phyloP scores from a whole-genome alignment of 2,113 vertebrate species.

The Tiliqua scincoides region DNA sequence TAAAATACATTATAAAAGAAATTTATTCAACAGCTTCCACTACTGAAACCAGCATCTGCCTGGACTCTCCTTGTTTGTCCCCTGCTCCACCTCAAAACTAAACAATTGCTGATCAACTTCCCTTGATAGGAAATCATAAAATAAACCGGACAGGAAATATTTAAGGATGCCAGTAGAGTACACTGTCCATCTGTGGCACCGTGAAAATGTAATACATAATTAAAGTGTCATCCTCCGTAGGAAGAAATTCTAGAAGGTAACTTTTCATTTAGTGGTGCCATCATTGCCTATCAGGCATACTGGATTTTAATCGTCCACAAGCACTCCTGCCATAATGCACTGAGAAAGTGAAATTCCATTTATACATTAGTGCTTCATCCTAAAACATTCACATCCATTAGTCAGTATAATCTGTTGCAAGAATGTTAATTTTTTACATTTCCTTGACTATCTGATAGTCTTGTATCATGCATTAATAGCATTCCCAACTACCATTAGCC shows the following conservation, averaged over 20 bases:
- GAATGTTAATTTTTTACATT: not conserved
- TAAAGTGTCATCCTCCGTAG: not conserved
- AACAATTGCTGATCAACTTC: not conserved
- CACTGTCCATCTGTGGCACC: not conserved
- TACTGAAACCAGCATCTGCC: not conserved
- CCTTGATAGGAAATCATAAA: slow-evolving; percentile 13
- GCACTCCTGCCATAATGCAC: not conserved
- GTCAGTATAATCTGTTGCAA: not conserved
- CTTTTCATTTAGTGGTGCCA: not conserved
- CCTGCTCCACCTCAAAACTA: not conserved
- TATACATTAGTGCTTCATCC: slow-evolving; percentile 10
- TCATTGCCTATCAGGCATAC: not conserved
- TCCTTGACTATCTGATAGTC: not conserved
- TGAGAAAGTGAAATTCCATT: not conserved
- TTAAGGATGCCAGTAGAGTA: not conserved
- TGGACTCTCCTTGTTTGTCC: not conserved
- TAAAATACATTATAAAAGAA: not conserved
- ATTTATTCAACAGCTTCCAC: not conserved
- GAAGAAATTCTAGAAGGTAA: not conserved
- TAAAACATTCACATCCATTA: not conserved
- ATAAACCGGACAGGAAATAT: not conserved
- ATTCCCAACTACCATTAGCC: not conserved
- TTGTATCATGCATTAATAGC: not conserved
- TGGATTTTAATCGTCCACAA: not conserved
- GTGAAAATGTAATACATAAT: slow-evolving; percentile 6